Conservation (phyloP, 1,140 invertebrate genomes). For the Temnothorax nylanderi region DNA sequence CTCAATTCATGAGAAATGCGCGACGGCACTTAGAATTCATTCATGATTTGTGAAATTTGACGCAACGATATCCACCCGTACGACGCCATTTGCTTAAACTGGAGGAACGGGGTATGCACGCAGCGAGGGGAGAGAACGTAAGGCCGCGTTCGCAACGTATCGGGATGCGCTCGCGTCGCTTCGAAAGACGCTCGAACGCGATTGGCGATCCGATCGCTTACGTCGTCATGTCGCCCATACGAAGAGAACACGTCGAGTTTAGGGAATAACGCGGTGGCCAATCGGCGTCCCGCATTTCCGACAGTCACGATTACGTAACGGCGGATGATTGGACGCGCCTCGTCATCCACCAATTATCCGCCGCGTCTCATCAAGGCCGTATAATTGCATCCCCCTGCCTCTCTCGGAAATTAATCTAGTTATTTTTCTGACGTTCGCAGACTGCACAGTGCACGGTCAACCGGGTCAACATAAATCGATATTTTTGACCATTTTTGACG, state of each 20-base stretch:
- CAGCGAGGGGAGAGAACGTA: slow-evolving; percentile 22
- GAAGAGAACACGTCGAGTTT: not conserved
- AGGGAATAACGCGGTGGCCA: not conserved
- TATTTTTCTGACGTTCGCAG: not conserved
- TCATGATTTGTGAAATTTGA: slow-evolving; percentile 84
- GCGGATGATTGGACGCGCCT: not conserved
- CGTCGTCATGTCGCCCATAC: not conserved
- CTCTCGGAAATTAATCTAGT: not conserved
- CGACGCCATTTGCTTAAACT: slow-evolving; percentile 85
- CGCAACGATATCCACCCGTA: slow-evolving; percentile 84
- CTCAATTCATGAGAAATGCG: slow-evolving; percentile 77
- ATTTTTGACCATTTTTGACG: too few relatives aligned
- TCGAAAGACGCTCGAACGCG: not conserved
- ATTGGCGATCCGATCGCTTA: too few relatives aligned
- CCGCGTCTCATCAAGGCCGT: not conserved
- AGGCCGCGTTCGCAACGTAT: slow-evolving; percentile 28
- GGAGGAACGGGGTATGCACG: slow-evolving; percentile 9
- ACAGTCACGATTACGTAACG: not conserved
- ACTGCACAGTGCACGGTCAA: not conserved
- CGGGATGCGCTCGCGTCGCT: too few relatives aligned
- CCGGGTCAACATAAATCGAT: too few relatives aligned
- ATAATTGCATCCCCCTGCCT: too few relatives aligned
- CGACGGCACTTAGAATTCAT: slow-evolving; percentile 82
- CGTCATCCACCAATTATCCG: not conserved
- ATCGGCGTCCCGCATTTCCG: not conserved